Conservation (phyloP, 2,797 vertebrate species). For the Falco novaeseelandiae region DNA sequence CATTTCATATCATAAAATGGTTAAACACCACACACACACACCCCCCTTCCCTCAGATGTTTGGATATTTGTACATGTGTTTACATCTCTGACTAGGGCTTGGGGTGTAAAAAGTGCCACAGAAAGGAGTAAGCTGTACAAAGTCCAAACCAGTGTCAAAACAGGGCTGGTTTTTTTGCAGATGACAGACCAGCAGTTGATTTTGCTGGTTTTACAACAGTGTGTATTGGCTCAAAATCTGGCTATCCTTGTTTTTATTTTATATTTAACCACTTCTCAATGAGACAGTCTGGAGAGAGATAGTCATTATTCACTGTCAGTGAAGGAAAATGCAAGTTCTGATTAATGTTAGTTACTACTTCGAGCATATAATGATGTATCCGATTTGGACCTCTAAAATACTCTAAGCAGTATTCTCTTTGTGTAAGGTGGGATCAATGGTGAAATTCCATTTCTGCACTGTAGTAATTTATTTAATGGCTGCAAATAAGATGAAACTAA, state of each 20-base stretch:
- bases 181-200: not conserved
- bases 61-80: not conserved
- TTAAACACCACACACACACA: not conserved
- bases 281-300: not conserved
- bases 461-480: constrained; percentile 48
- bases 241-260: not conserved
- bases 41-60: not conserved
- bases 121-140: not conserved
- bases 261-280: not conserved
- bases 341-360: not conserved
- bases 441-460: constrained; percentile 49
- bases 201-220: not conserved
- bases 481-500: constrained; percentile 28
- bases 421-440: constrained; percentile 6
- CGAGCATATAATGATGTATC: not conserved
- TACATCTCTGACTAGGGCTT: not conserved
- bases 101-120: not conserved
- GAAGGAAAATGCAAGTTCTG: not conserved
- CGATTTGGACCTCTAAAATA: not conserved
- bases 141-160: not conserved
- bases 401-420: constrained; percentile 46
- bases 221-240: not conserved
- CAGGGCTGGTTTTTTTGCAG: not conserved
- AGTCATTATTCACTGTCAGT: not conserved
- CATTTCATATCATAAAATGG: not conserved